A percentile compares a stretch with the other conserved stretches of the same genome.
Evolutionary conservation across 1,140 invertebrate genomes (phyloP).

Genomic region (Acromyrmex echinatior): DNA sequence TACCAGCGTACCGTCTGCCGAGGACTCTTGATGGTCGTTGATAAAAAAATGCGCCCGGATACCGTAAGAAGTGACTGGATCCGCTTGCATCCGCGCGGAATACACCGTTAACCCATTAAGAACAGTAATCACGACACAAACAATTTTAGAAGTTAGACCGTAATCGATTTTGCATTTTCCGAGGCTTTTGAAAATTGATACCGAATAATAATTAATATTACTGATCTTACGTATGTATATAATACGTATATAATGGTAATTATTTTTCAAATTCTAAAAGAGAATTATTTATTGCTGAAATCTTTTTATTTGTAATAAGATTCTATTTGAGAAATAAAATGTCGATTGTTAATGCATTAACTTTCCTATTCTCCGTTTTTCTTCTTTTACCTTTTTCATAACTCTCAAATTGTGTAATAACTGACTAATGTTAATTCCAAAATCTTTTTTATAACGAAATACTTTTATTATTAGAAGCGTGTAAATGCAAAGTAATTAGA

Average conservation of each 20-base stretch:
- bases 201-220: neutral
- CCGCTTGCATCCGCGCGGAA: slow-evolving; percentile 32
- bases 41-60: slow-evolving; percentile 47
- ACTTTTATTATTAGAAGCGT: neutral
- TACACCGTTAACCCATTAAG: slow-evolving; percentile 49
- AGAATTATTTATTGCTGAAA: slow-evolving; percentile 14
- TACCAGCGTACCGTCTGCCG: neutral
- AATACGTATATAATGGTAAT: neutral
- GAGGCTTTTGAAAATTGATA: neutral
- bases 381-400: neutral
- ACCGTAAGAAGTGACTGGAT: slow-evolving; percentile 55
- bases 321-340: neutral
- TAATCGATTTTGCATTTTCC: neutral
- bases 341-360: slow-evolving; percentile 2
- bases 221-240: neutral
- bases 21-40: slow-evolving; percentile 1
- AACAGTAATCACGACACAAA: neutral
- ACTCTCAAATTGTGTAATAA: neutral
- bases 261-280: neutral
- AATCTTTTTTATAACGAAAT: neutral
- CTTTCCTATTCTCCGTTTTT: neutral
- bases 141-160: neutral
- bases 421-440: neutral
- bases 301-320: neutral
- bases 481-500: neutral